phyloP scores from a whole-genome alignment of 2,797 vertebrate species.

The Esox lucius region DNA sequence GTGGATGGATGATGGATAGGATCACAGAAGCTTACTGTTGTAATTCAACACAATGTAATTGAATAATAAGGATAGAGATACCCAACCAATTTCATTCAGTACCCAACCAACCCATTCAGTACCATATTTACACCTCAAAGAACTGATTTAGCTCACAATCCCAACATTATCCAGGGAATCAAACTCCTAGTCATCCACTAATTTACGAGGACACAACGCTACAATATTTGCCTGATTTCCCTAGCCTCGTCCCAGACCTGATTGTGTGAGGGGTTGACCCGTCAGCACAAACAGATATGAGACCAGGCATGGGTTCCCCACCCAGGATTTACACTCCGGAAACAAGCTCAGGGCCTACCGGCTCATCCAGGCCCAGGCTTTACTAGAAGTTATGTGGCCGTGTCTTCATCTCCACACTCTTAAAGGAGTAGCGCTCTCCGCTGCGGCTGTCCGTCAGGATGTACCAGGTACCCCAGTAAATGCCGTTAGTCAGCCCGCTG shows the following conservation, averaged over 20 bases:
- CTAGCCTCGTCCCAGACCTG: neutral
- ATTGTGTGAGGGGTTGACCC: neutral
- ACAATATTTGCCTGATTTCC: neutral
- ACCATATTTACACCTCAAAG: neutral
- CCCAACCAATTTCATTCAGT: neutral
- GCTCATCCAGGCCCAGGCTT: constrained; percentile 45
- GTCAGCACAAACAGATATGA: neutral
- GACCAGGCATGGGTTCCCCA: neutral
- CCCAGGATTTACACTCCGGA: neutral
- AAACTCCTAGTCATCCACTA: neutral
- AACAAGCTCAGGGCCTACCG: neutral
- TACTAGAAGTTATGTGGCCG: constrained; percentile 61
- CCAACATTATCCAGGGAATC: neutral
- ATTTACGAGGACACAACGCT: neutral
- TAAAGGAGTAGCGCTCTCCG: constrained; percentile 81
- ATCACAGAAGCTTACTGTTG: neutral
- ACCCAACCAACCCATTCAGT: neutral
- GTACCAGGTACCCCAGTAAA: constrained; percentile 86
- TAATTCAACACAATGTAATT: neutral
- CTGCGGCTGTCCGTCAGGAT: constrained; percentile 78
- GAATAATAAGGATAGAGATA: neutral
- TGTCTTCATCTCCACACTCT: constrained; percentile 80
- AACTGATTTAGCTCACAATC: neutral
- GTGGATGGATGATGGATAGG: neutral
- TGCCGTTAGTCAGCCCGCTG: constrained; percentile 78